phyloP scores from a whole-genome alignment of 2,888 invertebrate species.

The Brachynemurus nebulosus region DNA sequence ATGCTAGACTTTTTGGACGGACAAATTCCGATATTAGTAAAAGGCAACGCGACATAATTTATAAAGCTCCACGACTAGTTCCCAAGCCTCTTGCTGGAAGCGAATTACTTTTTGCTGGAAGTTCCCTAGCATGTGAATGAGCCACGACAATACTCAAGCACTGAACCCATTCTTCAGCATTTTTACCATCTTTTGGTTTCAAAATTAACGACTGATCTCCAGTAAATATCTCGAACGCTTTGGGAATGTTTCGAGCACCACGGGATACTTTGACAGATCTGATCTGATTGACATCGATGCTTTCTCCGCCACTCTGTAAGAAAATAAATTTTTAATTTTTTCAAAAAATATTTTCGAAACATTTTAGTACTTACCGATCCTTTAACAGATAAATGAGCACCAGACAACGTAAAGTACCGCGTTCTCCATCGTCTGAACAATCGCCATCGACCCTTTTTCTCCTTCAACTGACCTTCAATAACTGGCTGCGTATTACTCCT shows the following conservation, averaged over 20 bases:
- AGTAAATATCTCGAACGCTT: constrained; percentile 94
- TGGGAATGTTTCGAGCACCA: constrained; percentile 83
- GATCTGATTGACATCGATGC: constrained; percentile 85
- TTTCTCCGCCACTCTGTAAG: constrained; percentile 65
- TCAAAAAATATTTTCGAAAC: background rate
- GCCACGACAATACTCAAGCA: constrained; percentile 88
- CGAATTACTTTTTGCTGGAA: constrained; percentile 34
- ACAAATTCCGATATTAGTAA: too few species aligned
- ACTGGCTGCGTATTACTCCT: constrained; percentile 70
- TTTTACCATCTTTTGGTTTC: constrained; percentile 87
- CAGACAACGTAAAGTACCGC: constrained; percentile 85
- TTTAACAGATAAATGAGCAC: constrained; percentile 78
- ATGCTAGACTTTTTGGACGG: too few species aligned
- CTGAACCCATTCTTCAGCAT: constrained; percentile 94
- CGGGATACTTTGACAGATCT: constrained; percentile 88
- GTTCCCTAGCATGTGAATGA: constrained; percentile 57
- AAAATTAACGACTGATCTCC: constrained; percentile 83
- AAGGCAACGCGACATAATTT: too few species aligned
- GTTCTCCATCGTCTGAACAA: constrained; percentile 86
- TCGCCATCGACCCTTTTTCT: constrained; percentile 86
- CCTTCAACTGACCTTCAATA: constrained; percentile 81
- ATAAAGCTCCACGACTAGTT: constrained; percentile 30
- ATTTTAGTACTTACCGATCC: constrained; percentile 49
- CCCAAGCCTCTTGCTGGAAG: constrained; percentile 32
- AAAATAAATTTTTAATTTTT: constrained; percentile 9